Conservation (phyloP, 2,888 invertebrate genomes). For the Ryuthela nishihirai region DNA sequence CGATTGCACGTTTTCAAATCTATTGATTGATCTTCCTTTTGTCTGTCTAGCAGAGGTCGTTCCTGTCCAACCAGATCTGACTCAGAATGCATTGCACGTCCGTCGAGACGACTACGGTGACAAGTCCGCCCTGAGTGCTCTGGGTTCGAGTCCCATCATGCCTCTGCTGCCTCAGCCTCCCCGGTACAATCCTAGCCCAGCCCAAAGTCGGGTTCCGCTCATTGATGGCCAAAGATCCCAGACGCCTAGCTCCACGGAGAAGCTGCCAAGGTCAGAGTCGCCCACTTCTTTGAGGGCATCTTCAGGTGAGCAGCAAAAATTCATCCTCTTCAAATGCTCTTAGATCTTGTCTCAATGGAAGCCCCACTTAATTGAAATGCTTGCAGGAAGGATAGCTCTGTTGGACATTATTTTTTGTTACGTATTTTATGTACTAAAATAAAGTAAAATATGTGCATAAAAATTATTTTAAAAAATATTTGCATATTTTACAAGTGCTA, state of each 20-base stretch:
- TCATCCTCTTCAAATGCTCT: too few species aligned
- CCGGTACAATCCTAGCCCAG: slow-evolving; percentile 23
- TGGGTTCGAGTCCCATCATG: slow-evolving; percentile 11
- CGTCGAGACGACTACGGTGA: slow-evolving; percentile 25
- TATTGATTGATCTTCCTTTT: too few species aligned
- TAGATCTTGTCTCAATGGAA: too few species aligned
- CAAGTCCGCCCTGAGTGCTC: slow-evolving; percentile 10
- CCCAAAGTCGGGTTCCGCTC: slow-evolving; percentile 7
- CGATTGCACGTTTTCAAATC: too few species aligned
- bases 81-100: slow-evolving; percentile 54
- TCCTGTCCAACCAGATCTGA: slow-evolving; percentile 76
- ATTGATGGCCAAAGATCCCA: slow-evolving; percentile 21
- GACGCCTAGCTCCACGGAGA: slow-evolving; percentile 37
- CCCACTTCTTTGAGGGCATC: slow-evolving; percentile 33
- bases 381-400: too few species aligned
- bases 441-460: too few species aligned
- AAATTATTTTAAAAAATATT: too few species aligned
- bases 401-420: too few species aligned
- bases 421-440: too few species aligned
- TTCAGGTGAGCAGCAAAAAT: slow-evolving; percentile 37
- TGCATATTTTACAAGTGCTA: too few species aligned
- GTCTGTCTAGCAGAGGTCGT: slow-evolving; percentile 66
- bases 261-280: slow-evolving; percentile 36
- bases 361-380: too few species aligned
- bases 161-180: slow-evolving; percentile 22